Conservation (phyloP, 2,797 vertebrate species). For the Tinamus major region DNA sequence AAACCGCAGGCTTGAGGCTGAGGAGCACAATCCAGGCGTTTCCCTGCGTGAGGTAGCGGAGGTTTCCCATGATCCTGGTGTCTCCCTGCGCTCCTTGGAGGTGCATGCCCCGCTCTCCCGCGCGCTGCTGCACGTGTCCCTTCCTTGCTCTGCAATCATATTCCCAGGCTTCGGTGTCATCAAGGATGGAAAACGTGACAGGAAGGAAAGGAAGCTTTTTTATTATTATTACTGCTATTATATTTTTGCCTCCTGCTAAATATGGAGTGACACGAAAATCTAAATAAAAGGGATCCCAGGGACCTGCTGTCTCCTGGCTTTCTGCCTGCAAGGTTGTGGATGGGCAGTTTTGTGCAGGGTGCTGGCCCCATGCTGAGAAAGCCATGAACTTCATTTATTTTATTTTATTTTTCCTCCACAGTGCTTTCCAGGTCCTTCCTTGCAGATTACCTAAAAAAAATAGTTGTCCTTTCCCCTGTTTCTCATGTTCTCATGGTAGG, state of each 20-base stretch:
- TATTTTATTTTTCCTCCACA: neutral
- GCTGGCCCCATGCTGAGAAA: neutral
- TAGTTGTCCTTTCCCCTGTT: neutral
- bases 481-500: neutral
- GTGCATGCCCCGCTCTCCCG: neutral
- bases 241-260: constrained; percentile 57
- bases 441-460: neutral
- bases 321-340: neutral
- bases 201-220: constrained; percentile 71
- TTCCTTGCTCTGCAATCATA: neutral
- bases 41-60: too few species aligned
- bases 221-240: neutral
- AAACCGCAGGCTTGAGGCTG: too few species aligned
- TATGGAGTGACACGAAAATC: constrained; percentile 65
- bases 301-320: neutral
- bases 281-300: constrained; percentile 53
- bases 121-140: neutral
- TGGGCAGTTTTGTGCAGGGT: constrained; percentile 40
- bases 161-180: constrained; percentile 67
- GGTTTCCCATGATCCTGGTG: too few species aligned
- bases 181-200: constrained; percentile 72
- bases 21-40: too few species aligned
- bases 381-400: constrained; percentile 38
- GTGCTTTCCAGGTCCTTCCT: neutral
- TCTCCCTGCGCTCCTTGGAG: too few species aligned